Percentiles rank a stretch among this genome's conserved stretches.
phyloP scores from a whole-genome alignment of 1,140 invertebrate genomes.

The Diorhabda sublineata region DNA sequence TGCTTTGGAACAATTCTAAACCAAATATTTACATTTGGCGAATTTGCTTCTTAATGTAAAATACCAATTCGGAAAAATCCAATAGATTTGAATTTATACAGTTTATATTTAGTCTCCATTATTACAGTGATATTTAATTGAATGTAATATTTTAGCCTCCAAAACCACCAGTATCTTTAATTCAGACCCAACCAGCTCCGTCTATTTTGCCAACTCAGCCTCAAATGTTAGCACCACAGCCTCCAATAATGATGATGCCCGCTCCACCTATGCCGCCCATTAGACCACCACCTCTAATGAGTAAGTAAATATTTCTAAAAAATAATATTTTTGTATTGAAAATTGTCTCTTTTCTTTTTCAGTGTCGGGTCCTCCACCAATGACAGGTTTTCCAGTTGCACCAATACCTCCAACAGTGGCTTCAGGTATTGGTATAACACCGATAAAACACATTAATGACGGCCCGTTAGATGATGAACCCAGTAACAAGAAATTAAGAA shows the following conservation, averaged over 20 bases:
- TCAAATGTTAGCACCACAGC: constrained; percentile 52
- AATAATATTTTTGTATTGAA: not conserved
- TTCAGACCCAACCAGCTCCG: constrained; percentile 46
- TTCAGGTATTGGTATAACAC: constrained; percentile 44
- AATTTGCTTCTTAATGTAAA: no score
- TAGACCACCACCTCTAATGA: constrained; percentile 59
- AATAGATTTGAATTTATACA: not conserved
- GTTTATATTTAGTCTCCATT: not conserved
- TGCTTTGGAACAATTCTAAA: no score
- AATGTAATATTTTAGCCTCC: constrained; percentile 3
- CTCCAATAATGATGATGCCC: constrained; percentile 64
- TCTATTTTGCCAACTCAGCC: constrained; percentile 53
- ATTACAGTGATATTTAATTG: no score
- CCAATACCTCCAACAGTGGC: constrained; percentile 47
- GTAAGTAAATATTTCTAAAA: constrained; percentile 43
- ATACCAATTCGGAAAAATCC: no score
- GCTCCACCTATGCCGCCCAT: constrained; percentile 60
- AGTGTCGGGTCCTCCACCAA: constrained; percentile 50
- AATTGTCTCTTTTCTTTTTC: constrained; percentile 17
- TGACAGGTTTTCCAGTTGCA: constrained; percentile 47
- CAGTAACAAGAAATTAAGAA: constrained; percentile 79
- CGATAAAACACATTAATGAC: constrained; percentile 51
- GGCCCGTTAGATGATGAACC: constrained; percentile 74
- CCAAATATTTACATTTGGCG: no score
- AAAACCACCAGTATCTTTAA: constrained; percentile 13